A percentile compares a stretch with the other conserved stretches of the same genome.
These are phyloP conservation scores for Mormyrus proboscirostris DNA, from an alignment of 2,797 vertebrate species.

Conservation along the genomic window DNA sequence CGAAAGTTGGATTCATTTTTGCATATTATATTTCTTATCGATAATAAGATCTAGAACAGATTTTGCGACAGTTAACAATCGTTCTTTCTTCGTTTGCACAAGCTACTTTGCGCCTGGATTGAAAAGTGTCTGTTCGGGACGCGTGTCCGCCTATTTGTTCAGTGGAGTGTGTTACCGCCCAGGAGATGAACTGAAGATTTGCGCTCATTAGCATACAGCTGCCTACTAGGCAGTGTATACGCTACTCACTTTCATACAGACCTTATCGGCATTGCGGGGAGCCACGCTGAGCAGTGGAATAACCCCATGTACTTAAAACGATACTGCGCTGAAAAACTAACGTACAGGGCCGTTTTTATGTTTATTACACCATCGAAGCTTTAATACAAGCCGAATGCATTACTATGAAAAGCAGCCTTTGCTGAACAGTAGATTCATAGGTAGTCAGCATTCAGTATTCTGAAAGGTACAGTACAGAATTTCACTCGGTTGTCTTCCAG, in stretches of 20 bases:
- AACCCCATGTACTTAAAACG: slow-evolving; percentile 1
- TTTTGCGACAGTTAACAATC: not conserved
- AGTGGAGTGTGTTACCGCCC: slow-evolving; percentile 58
- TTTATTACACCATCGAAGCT: not conserved
- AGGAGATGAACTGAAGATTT: slow-evolving; percentile 51
- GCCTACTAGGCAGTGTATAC: slow-evolving; percentile 45
- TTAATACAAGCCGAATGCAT: not conserved
- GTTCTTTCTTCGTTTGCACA: not conserved
- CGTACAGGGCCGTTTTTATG: not conserved
- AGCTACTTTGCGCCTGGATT: not conserved
- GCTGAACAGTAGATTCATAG: not conserved
- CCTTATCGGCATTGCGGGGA: slow-evolving; percentile 20
- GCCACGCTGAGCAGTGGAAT: not conserved
- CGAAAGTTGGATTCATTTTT: not conserved
- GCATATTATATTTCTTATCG: not conserved
- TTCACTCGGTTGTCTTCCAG: not conserved
- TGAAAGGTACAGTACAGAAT: not conserved
- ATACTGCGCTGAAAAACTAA: not conserved
- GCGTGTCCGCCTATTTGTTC: slow-evolving; percentile 65
- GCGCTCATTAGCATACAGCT: slow-evolving; percentile 85
- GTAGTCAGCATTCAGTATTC: not conserved
- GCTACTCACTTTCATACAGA: slow-evolving; percentile 42
- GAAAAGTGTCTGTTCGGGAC: slow-evolving; percentile 10
- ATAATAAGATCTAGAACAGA: not conserved
- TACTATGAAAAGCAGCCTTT: not conserved